Conservation (phyloP, 2,113 vertebrate genomes). For the Spermophilus dauricus region DNA sequence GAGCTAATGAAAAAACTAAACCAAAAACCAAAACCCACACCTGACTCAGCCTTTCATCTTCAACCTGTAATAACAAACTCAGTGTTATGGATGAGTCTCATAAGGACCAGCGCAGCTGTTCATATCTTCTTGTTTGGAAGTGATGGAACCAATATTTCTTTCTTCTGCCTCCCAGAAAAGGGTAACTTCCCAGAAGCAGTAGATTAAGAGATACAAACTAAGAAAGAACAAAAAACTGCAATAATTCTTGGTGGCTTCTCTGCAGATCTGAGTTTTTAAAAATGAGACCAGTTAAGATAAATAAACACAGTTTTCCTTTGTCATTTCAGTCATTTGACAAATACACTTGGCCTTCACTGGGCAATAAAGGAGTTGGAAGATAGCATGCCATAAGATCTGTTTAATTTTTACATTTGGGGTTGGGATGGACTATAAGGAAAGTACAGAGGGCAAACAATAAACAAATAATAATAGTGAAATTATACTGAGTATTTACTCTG, state of each 20-base stretch:
- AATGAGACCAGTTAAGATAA: background rate
- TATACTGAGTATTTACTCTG: background rate
- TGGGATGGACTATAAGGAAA: background rate
- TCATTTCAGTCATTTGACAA: background rate
- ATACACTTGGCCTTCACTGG: background rate
- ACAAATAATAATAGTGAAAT: background rate
- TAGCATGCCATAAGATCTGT: background rate
- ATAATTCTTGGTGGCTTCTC: background rate
- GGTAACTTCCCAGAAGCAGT: background rate
- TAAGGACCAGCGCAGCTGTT: background rate
- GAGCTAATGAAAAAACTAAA: background rate
- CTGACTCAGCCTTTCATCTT: background rate
- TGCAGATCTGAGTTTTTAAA: background rate
- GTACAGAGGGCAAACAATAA: background rate
- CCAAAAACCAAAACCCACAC: background rate
- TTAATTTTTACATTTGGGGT: background rate
- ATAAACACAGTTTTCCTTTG: background rate
- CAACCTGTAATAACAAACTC: background rate
- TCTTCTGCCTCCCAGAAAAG: background rate
- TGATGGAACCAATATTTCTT: background rate
- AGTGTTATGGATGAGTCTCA: background rate
- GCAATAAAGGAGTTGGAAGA: background rate
- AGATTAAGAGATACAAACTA: background rate
- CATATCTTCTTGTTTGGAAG: background rate
- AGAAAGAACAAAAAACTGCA: background rate